Evolutionary conservation across 2,888 invertebrate genomes (phyloP).

Genomic region (Limulus polyphemus): DNA sequence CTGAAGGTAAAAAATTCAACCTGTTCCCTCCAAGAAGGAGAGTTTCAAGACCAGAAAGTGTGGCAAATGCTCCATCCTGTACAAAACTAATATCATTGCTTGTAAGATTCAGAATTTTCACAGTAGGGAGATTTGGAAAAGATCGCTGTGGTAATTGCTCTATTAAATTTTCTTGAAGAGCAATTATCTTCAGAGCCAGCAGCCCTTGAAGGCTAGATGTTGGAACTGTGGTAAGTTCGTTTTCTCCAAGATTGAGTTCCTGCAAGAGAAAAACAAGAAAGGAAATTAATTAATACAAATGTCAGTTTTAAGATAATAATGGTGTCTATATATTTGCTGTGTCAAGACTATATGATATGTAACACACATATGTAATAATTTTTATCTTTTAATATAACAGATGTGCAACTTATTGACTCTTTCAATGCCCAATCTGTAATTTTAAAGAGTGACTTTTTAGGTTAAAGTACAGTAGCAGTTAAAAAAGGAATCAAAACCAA

Average conservation of each 20-base stretch:
- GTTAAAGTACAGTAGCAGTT: too few species aligned
- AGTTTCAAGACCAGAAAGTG: constrained; percentile 43
- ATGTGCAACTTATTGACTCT: too few species aligned
- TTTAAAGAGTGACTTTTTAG: too few species aligned
- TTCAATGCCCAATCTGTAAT: too few species aligned
- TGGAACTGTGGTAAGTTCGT: constrained; percentile 62
- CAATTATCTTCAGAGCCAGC: constrained; percentile 54
- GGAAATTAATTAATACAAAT: too few species aligned
- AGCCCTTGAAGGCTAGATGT: constrained; percentile 70
- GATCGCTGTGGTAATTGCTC: constrained; percentile 44
- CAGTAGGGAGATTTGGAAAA: constrained; percentile 50
- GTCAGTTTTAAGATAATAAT: too few species aligned
- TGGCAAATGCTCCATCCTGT: constrained; percentile 60
- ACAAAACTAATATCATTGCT: constrained; percentile 60
- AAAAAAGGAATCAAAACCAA: too few species aligned
- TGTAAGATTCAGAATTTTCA: constrained; percentile 65
- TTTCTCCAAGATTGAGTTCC: constrained; percentile 66
- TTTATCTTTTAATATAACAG: too few species aligned
- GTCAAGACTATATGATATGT: too few species aligned
- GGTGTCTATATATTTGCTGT: too few species aligned
- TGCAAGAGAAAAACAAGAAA: constrained; percentile 36
- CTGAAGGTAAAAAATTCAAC: constrained; percentile 36
- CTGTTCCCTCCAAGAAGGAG: constrained; percentile 53
- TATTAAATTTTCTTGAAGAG: constrained; percentile 64
- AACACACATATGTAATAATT: too few species aligned